Evolutionary conservation across 2,888 invertebrate genomes (phyloP).

Genomic region (Ecliptopera silaceata): DNA sequence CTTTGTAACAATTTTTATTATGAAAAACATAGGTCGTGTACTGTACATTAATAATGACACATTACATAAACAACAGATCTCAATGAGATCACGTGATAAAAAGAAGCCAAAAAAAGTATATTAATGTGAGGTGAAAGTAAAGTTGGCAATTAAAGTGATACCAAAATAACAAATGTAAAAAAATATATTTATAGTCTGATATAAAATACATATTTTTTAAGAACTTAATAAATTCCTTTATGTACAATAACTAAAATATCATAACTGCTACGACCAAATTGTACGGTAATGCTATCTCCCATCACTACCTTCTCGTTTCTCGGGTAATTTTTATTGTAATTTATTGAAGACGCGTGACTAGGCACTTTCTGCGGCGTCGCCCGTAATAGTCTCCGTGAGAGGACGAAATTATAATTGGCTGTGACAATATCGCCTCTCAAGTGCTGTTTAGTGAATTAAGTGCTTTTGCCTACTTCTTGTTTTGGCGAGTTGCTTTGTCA

Average conservation of each 20-base stretch:
- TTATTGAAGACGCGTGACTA: conserved; percentile 77
- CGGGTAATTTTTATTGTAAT: conserved; percentile 76
- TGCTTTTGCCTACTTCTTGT: conserved; percentile 26
- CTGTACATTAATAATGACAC: no score
- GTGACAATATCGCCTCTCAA: conserved; percentile 37
- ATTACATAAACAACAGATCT: no score
- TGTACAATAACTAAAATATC: background rate
- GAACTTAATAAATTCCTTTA: no score
- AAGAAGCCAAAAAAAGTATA: no score
- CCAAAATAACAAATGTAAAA: no score
- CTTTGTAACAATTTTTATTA: no score
- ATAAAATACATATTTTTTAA: no score
- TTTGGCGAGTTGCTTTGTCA: conserved; percentile 20
- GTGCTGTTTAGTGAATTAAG: conserved; percentile 38
- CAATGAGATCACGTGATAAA: no score
- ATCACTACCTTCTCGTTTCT: conserved; percentile 48
- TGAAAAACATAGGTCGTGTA: no score
- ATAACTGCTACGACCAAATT: conserved; percentile 8
- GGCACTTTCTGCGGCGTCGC: conserved; percentile 57
- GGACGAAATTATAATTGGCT: conserved; percentile 57
- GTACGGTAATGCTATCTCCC: conserved; percentile 16
- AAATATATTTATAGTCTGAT: no score
- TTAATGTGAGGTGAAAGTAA: no score
- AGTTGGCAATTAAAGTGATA: no score
- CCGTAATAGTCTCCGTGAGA: conserved; percentile 52